Percentiles rank a stretch among this genome's conserved stretches.
These are phyloP conservation scores for Myanophis thanlyinensis DNA, from an alignment of 2,113 vertebrate species.

Conservation along the genomic window DNA sequence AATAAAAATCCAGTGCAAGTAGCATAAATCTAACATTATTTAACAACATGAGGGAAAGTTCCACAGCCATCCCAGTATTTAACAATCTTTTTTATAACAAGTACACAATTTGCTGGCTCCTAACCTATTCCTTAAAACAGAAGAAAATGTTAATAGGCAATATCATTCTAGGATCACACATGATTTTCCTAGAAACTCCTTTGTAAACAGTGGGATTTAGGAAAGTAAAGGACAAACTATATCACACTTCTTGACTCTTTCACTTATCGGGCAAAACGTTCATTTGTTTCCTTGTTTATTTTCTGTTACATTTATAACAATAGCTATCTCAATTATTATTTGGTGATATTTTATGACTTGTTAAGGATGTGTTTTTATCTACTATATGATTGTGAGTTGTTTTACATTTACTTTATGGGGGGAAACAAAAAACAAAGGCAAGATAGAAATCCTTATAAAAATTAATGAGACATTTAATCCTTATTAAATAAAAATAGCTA, in stretches of 20 bases:
- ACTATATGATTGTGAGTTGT: background rate
- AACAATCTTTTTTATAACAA: background rate
- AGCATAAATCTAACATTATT: constrained; percentile 19
- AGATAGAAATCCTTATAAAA: background rate
- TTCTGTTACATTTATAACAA: background rate
- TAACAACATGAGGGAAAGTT: background rate
- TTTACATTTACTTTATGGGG: background rate
- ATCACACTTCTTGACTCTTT: background rate
- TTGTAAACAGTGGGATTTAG: background rate
- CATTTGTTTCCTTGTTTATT: background rate
- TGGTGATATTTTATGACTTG: background rate
- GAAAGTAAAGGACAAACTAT: background rate
- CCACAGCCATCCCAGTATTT: background rate
- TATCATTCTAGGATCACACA: background rate
- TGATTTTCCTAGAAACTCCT: background rate
- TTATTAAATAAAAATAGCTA: background rate
- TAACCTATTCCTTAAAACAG: background rate
- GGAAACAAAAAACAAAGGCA: background rate
- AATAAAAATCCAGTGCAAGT: background rate
- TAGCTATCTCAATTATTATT: background rate
- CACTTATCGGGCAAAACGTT: background rate
- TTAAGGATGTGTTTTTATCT: background rate
- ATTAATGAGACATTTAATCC: background rate
- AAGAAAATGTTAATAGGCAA: background rate
- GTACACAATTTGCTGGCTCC: background rate